Conservation (phyloP, 2,113 vertebrate genomes). For the Laticauda laticaudata region DNA sequence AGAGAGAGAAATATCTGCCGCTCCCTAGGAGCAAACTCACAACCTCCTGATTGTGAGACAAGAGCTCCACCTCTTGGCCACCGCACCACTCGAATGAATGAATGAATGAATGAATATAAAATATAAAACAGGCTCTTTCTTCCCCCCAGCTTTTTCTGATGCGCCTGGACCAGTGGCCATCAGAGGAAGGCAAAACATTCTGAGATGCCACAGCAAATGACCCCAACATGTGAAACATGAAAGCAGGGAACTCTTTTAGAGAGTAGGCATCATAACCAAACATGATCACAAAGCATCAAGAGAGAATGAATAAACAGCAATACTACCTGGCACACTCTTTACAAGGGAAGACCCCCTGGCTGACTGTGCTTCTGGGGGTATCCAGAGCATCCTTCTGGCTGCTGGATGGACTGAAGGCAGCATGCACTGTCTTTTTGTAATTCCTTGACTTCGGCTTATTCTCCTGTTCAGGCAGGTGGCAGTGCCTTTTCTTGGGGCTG, state of each 20-base stretch:
- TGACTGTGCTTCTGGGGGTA: background rate
- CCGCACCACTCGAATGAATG: no score
- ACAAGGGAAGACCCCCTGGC: conserved; percentile 60
- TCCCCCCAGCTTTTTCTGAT: background rate
- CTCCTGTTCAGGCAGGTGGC: conserved; percentile 39
- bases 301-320: background rate
- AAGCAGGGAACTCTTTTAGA: background rate
- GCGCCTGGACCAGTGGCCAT: background rate
- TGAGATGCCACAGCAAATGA: background rate
- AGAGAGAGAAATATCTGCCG: no score
- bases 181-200: background rate
- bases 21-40: no score
- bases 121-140: no score
- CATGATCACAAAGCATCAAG: background rate
- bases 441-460: conserved; percentile 48
- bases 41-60: no score
- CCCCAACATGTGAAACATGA: background rate
- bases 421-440: conserved; percentile 29
- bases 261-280: background rate
- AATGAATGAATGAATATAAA: background rate
- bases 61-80: no score
- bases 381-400: conserved; percentile 35
- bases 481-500: conserved; percentile 34
- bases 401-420: conserved; percentile 26
- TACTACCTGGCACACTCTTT: conserved; percentile 68